phyloP scores from a whole-genome alignment of 1,140 invertebrate species.

The Chironomus striatipennis region DNA sequence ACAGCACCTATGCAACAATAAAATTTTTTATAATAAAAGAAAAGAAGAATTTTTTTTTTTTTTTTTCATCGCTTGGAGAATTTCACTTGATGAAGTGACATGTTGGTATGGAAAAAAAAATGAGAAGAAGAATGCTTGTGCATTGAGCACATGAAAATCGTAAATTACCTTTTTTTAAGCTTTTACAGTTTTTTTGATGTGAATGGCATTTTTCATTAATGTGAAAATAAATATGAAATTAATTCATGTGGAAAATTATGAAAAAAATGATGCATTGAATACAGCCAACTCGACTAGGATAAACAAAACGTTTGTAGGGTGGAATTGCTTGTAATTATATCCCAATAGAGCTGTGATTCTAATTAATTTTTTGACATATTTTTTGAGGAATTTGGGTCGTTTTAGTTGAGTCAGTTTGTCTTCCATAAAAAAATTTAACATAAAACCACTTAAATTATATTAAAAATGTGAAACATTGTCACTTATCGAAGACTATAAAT shows the following conservation, averaged over 20 bases:
- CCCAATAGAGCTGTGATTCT: too few relatives aligned
- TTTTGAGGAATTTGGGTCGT: too few relatives aligned
- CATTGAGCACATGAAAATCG: constrained; percentile 12
- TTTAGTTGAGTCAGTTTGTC: too few relatives aligned
- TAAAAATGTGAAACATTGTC: too few relatives aligned
- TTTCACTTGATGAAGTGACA: constrained; percentile 7
- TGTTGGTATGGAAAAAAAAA: background rate
- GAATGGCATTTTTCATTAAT: constrained; percentile 2
- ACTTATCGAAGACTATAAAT: too few relatives aligned
- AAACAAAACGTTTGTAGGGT: too few relatives aligned
- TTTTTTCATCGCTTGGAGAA: background rate
- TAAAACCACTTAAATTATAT: too few relatives aligned
- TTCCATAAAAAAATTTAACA: too few relatives aligned
- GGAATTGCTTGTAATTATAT: too few relatives aligned
- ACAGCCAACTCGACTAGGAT: too few relatives aligned
- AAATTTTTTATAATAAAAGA: background rate
- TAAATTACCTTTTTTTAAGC: background rate
- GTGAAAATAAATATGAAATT: background rate
- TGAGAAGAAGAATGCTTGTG: background rate
- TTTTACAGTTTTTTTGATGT: background rate
- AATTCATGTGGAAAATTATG: constrained; percentile 1
- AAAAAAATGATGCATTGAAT: background rate
- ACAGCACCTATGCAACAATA: background rate
- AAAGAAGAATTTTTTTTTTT: too few relatives aligned
- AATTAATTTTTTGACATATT: too few relatives aligned